Evolutionary conservation across 2,113 vertebrate species (phyloP).

Genomic region (Tichodroma muraria): DNA sequence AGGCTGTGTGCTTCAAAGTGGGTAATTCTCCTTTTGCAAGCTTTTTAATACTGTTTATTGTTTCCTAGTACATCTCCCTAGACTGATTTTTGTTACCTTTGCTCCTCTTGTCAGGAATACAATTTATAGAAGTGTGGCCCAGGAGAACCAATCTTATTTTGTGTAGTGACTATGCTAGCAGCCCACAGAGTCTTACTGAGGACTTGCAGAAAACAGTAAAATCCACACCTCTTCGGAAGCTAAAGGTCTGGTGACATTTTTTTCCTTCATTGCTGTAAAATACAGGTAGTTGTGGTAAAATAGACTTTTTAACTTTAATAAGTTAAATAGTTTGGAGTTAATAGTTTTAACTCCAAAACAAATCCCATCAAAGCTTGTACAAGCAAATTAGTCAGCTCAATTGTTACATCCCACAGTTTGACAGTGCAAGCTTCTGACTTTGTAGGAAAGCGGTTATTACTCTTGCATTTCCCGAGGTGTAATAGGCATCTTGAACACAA

Average conservation of each 20-base stretch:
- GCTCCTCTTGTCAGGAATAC: constrained; percentile 44
- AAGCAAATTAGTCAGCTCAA: neutral
- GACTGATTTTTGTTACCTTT: constrained; percentile 46
- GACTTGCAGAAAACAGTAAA: constrained; percentile 35
- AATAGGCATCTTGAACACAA: neutral
- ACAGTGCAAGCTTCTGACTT: neutral
- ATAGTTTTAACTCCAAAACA: neutral
- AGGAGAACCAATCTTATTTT: constrained; percentile 27
- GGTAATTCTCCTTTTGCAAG: constrained; percentile 53
- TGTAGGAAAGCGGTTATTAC: neutral
- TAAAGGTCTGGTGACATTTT: neutral
- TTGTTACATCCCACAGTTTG: neutral
- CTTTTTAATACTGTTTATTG: constrained; percentile 62
- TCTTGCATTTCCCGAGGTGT: neutral
- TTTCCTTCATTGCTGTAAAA: neutral
- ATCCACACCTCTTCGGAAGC: neutral
- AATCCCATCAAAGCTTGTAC: neutral
- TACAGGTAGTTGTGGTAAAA: neutral
- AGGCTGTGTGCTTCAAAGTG: neutral
- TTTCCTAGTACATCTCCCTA: constrained; percentile 42
- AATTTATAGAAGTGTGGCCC: constrained; percentile 51
- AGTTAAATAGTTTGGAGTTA: too few relatives aligned
- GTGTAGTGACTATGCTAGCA: neutral
- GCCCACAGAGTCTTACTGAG: neutral
- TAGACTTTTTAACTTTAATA: too few relatives aligned